Evolutionary conservation across 2,888 invertebrate genomes (phyloP), one percentile per base, ranked within the genome.

Genomic region (Monoplex corrugatus): DNA sequence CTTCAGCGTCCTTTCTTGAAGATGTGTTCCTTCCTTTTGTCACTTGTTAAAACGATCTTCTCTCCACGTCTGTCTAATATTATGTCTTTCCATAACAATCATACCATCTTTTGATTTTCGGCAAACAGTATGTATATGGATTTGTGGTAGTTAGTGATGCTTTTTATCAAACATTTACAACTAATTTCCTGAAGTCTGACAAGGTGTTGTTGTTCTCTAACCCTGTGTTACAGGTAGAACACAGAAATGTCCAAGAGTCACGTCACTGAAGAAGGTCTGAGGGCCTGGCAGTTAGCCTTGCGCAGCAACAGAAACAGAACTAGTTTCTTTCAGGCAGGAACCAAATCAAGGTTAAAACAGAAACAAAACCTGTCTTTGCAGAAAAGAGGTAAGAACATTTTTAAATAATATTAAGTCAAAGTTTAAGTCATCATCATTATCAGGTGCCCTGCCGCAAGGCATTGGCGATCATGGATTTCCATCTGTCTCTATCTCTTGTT

Each of bases 281-380:
- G 87, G 50, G 72, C 38, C 0, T 87, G 87, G 87, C 87, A 87
- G 87, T 44, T 87, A 35, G 32, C 87, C 0, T 28, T 87, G 57
- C 87, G 87, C 3, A 45, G 3, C 50, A 38, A 68, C 45, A 87
- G 87, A 23, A 40, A 35, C 28, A 45, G 10, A 45, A n/a, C 87
- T 23, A 13, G 50, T 28, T 75, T 87, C 35, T 87, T 87, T 23
- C 87, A 87, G 45, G 87, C 57, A 2, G 87, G 80, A 2, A 13
- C 13, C 5, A 19, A 13, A n/a, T 13, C 78, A 40, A 80, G 78
- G 3, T 23, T 0, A 35, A 23, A 43, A 43, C 32, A 68, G 6
- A 38, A 28, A 45, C 38, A 45, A 32, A 40, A 83, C 3, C 43
- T 43, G 8, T 32, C 83, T 45, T 32, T 45, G 13, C 6, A 8